Conservation (phyloP, 2,888 invertebrate genomes). For the Stegophylla sp. region DNA sequence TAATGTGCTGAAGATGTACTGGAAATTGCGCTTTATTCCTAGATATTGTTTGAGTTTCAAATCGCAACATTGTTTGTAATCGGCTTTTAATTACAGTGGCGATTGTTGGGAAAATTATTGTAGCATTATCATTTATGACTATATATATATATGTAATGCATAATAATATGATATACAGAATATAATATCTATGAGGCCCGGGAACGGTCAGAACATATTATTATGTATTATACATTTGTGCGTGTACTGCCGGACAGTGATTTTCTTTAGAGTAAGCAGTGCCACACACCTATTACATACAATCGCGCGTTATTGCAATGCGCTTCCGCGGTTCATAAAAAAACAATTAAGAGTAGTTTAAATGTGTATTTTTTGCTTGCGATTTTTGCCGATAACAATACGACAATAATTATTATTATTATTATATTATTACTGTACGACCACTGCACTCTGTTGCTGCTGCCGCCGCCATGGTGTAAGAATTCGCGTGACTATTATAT, state of each 20-base stretch:
- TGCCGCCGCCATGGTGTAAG: too few species aligned
- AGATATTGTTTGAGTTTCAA: neutral
- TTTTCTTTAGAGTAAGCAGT: neutral
- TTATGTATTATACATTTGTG: too few species aligned
- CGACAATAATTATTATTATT: too few species aligned
- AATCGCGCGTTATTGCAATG: neutral
- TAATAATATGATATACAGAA: too few species aligned
- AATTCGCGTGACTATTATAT: too few species aligned
- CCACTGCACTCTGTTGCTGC: too few species aligned
- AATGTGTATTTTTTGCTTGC: neutral
- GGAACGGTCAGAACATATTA: conserved; percentile 3
- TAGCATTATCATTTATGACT: neutral
- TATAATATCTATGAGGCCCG: neutral
- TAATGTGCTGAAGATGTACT: neutral
- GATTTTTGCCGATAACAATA: too few species aligned
- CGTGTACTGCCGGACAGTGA: neutral
- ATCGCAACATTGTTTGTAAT: conserved; percentile 12
- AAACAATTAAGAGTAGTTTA: conserved; percentile 6
- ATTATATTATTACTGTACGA: too few species aligned
- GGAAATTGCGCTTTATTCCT: neutral
- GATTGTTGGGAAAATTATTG: neutral
- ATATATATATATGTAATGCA: too few species aligned
- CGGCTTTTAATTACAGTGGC: conserved; percentile 11
- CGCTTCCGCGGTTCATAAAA: neutral
- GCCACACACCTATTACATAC: neutral